phyloP scores from a whole-genome alignment of 1,140 invertebrate species.

The Theocolax elegans region DNA sequence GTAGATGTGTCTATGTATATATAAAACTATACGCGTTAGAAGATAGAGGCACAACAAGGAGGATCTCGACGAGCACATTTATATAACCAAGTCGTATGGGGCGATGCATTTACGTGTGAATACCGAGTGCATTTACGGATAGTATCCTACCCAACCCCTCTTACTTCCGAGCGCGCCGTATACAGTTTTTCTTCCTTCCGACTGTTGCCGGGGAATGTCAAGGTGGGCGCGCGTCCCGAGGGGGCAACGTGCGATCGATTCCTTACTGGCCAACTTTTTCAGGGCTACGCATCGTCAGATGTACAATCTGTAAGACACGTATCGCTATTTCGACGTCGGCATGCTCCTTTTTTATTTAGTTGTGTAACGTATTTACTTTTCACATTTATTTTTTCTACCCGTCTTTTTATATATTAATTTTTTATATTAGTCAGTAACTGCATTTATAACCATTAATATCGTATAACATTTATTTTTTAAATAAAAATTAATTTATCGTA shows the following conservation, averaged over 20 bases:
- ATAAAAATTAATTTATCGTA: too few species aligned
- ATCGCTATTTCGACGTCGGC: constrained; percentile 11
- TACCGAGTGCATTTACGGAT: neutral
- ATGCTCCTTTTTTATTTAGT: neutral
- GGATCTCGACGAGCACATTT: too few species aligned
- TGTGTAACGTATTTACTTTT: neutral
- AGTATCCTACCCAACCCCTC: neutral
- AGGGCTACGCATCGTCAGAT: neutral
- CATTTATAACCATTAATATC: too few species aligned
- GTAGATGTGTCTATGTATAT: neutral
- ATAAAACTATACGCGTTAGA: too few species aligned
- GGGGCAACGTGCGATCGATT: constrained; percentile 20
- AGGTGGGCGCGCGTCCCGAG: constrained; percentile 13
- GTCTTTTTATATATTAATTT: too few species aligned
- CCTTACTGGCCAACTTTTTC: constrained; percentile 10
- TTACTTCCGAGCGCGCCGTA: constrained; percentile 4
- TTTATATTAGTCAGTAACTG: too few species aligned
- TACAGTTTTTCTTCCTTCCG: constrained; percentile 9
- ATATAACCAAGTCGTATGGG: too few species aligned
- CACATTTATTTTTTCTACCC: neutral
- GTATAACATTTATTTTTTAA: too few species aligned
- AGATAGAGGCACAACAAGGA: too few species aligned
- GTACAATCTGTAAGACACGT: neutral
- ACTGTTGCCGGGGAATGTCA: constrained; percentile 12
- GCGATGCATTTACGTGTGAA: constrained; percentile 11